Conservation (phyloP, 2,797 vertebrate genomes). For the Sebastes matsubarae region DNA sequence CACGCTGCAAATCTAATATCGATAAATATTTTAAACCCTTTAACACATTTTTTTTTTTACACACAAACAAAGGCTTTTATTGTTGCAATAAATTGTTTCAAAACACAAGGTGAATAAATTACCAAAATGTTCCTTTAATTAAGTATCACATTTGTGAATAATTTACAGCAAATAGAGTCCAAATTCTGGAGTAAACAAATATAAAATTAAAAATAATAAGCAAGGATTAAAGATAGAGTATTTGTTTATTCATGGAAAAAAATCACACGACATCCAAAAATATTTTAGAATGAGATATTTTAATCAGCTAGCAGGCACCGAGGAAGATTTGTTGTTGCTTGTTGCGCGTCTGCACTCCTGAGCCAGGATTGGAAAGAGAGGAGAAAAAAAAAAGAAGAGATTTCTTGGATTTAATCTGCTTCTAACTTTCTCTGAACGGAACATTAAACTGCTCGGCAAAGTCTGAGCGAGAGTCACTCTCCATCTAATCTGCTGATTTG, state of each 20-base stretch:
- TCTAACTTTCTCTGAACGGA: slow-evolving; percentile 77
- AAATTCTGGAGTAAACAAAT: not conserved
- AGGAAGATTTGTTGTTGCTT: slow-evolving; percentile 31
- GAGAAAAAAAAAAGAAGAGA: slow-evolving; percentile 13
- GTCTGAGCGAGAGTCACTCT: slow-evolving; percentile 60
- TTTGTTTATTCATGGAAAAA: not conserved
- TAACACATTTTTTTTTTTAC: not conserved
- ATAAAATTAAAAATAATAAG: not conserved
- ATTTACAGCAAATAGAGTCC: not conserved
- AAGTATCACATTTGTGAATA: not conserved
- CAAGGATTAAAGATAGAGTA: not conserved
- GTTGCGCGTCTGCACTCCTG: slow-evolving; percentile 28
- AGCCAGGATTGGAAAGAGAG: slow-evolving; percentile 36
- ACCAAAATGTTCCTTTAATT: not conserved
- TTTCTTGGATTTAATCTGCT: slow-evolving; percentile 78
- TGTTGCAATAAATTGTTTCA: not conserved
- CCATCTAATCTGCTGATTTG: slow-evolving; percentile 80
- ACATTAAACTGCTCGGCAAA: slow-evolving; percentile 67
- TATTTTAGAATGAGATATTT: slow-evolving; percentile 6
- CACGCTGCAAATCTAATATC: not conserved
- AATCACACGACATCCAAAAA: not conserved
- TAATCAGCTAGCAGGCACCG: not conserved
- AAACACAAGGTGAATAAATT: not conserved
- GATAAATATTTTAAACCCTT: slow-evolving; percentile 15
- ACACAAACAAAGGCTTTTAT: not conserved